Conservation (phyloP, 2,113 vertebrate genomes). For the Silurus asotus region DNA sequence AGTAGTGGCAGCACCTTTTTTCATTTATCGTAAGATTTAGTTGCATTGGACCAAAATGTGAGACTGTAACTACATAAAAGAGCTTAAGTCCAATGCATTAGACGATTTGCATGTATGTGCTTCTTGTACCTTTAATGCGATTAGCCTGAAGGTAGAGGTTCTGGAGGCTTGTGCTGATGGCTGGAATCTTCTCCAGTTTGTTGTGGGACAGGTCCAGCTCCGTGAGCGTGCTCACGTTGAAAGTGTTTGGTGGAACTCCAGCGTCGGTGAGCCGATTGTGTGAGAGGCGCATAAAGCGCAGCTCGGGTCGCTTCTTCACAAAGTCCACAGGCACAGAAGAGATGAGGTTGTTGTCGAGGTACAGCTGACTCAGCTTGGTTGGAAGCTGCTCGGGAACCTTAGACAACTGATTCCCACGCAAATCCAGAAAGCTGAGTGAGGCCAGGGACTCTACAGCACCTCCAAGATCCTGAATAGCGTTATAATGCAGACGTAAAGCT, state of each 20-base stretch:
- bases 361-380: constrained; percentile 80
- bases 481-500: constrained; percentile 81
- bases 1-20: neutral
- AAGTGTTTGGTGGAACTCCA: constrained; percentile 83
- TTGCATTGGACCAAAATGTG: neutral
- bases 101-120: neutral
- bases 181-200: constrained; percentile 86
- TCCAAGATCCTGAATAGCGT: constrained; percentile 79
- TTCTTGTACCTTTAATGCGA: constrained; percentile 83
- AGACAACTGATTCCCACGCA: constrained; percentile 83
- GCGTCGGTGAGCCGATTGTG: constrained; percentile 86
- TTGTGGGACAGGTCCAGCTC: constrained; percentile 96
- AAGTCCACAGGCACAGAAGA: constrained; percentile 79
- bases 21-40: neutral
- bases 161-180: constrained; percentile 85
- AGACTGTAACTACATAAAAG: neutral
- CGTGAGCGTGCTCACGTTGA: constrained; percentile 86
- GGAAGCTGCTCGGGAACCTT: constrained; percentile 84
- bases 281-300: constrained; percentile 87
- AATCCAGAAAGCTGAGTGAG: constrained; percentile 82
- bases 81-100: neutral
- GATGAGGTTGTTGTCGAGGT: constrained; percentile 88
- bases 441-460: constrained; percentile 80
- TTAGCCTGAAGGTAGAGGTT: constrained; percentile 96
- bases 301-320: constrained; percentile 71